Evolutionary conservation across 2,113 vertebrate species (phyloP), one percentile per base, ranked within the genome.

Genomic region (Garra rufa): DNA sequence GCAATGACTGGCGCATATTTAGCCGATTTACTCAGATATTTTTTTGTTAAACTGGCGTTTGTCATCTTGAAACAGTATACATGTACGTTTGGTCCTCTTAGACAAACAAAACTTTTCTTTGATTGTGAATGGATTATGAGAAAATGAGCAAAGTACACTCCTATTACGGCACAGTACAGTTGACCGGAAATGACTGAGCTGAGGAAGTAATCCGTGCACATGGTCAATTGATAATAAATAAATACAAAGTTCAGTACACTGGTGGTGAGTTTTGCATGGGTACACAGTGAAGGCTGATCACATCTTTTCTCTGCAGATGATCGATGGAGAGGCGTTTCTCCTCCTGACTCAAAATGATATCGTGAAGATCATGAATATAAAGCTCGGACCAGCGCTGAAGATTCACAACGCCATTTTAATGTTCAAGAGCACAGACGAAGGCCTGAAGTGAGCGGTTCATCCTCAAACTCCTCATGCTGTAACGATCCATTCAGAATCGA

Each of bases 341-440:
- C 93, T 99, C 92, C 96, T 99, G 90, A 99, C 96, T 0, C 98
- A 99, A 93, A 95, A 95, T 13, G 98, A 99, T 93, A 99, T 99
- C 76, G 98, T 99, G 93, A 99, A 99, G 94, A 99, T 99, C 88
- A 97, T 99, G 97, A 98, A 96, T 81, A 96, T 99, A 92, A 99
- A 99, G 92, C 95, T 99, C 28, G 98, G 98, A 67, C 98, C 98
- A 0, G 98, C 98, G 28, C 96, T 99, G 87, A 99, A 99, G 95
- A 99, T 99, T 92, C 99, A 98, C 94, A 99, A 99, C 15, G 96
- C 98, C 93, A 99, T 99, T 87, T 96, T 99, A 91, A 98, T 99
- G 98, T 99, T 99, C 93, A 99, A 98, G 94, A 99, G 96, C 0
- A 95, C 97, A 55, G 98, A 99, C 28, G 97, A 99, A 90, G 94